Evolutionary conservation across 2,113 vertebrate genomes (phyloP).

Genomic region (Ochotona curzoniae): DNA sequence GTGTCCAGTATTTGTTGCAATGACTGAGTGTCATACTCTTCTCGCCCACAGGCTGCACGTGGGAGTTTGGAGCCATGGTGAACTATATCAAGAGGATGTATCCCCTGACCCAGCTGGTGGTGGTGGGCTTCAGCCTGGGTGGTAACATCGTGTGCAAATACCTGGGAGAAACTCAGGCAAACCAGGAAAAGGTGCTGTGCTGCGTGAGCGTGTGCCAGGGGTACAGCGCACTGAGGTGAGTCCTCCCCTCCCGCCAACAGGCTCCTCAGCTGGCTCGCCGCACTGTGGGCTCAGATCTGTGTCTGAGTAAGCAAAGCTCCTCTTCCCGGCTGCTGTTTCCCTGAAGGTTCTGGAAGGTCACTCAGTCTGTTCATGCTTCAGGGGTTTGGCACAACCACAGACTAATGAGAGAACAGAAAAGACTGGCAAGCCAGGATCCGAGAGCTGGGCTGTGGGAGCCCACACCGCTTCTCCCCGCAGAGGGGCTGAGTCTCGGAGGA

Average conservation of each 20-base stretch:
- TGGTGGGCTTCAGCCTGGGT: slow-evolving; percentile 97
- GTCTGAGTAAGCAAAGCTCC: background rate
- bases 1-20: background rate
- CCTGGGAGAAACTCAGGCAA: slow-evolving; percentile 93
- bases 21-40: background rate
- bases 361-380: background rate
- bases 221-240: slow-evolving; percentile 96
- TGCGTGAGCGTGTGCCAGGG: slow-evolving; percentile 98
- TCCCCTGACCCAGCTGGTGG: slow-evolving; percentile 93
- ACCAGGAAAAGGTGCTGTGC: slow-evolving; percentile 97
- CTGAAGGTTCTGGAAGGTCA: background rate
- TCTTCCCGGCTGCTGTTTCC: background rate
- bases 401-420: background rate
- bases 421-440: background rate
- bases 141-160: slow-evolving; percentile 99
- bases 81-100: slow-evolving; percentile 94
- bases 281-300: background rate
- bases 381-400: background rate
- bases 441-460: background rate
- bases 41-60: slow-evolving; percentile 92
- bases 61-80: slow-evolving; percentile 98
- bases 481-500: background rate
- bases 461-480: rapidly evolving
- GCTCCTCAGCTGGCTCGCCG: background rate
- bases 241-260: background rate